Conservation (phyloP, 2,888 invertebrate species). For the Phlogophora meticulosa region DNA sequence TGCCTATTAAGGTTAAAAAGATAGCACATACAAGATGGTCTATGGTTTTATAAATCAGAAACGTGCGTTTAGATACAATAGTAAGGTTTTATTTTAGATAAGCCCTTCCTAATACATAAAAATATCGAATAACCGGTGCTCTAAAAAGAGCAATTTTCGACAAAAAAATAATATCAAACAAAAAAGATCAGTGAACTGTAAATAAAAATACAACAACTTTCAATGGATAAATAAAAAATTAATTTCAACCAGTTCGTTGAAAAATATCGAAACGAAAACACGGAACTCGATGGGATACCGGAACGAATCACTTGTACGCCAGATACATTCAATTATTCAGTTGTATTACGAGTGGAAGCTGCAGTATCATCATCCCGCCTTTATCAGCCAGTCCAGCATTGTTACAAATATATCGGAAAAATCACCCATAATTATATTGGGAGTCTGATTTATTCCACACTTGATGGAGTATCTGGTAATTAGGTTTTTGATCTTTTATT, state of each 20-base stretch:
- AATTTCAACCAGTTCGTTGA: not conserved
- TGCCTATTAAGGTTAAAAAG: too few species aligned
- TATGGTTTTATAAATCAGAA: too few species aligned
- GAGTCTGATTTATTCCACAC: not conserved
- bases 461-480: too few species aligned
- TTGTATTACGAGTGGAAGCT: not conserved
- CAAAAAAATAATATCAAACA: not conserved
- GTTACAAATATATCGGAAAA: not conserved
- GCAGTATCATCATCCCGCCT: too few species aligned
- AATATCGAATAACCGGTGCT: too few species aligned
- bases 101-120: too few species aligned
- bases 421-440: not conserved
- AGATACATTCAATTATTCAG: slow-evolving; percentile 18
- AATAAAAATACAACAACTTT: slow-evolving; percentile 5
- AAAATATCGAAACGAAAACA: not conserved
- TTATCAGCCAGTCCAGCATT: too few species aligned
- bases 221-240: not conserved
- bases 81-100: too few species aligned
- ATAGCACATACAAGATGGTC: too few species aligned
- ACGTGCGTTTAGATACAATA: too few species aligned
- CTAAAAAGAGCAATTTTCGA: too few species aligned
- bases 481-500: too few species aligned
- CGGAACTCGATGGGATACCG: not conserved
- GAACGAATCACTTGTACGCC: not conserved
- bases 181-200: not conserved